Conservation (phyloP, 35 echinoderm and acorn worm species). For the Anneissia japonica region DNA sequence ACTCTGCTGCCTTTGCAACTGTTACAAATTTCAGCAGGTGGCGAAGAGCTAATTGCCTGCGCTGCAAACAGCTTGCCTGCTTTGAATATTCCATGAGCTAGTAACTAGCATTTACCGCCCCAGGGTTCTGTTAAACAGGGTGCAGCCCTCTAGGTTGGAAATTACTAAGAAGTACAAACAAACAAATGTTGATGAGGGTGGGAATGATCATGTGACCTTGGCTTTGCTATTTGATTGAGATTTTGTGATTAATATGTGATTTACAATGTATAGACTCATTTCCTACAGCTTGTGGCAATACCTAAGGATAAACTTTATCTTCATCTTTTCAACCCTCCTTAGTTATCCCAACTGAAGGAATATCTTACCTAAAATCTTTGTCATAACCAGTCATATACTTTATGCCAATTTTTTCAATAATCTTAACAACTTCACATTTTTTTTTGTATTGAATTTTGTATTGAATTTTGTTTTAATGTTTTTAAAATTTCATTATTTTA, state of each 20-base stretch:
- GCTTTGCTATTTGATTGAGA: not conserved
- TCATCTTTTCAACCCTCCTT: not conserved
- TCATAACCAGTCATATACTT: too few species aligned
- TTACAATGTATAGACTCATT: not conserved
- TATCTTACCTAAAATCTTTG: not conserved
- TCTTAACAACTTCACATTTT: too few species aligned
- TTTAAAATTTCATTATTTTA: too few species aligned
- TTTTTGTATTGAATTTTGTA: too few species aligned
- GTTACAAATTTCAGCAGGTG: not conserved
- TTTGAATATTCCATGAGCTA: too few species aligned
- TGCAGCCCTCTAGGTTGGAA: not conserved
- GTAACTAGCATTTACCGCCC: too few species aligned
- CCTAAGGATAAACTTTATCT: not conserved
- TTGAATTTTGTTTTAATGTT: too few species aligned
- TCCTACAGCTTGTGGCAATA: not conserved
- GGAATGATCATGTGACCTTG: not conserved
- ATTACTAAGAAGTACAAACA: not conserved
- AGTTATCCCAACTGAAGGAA: not conserved
- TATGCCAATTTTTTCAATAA: too few species aligned
- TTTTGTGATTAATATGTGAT: not conserved
- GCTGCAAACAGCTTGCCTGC: not conserved
- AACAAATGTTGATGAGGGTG: not conserved
- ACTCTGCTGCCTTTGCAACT: not conserved
- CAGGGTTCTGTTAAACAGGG: not conserved
- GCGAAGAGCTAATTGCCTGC: not conserved